A percentile compares a stretch with the other conserved stretches of the same genome.
These are phyloP conservation scores for Carlito syrichta DNA, from an alignment of 2,113 vertebrate species.

Conservation along the genomic window DNA sequence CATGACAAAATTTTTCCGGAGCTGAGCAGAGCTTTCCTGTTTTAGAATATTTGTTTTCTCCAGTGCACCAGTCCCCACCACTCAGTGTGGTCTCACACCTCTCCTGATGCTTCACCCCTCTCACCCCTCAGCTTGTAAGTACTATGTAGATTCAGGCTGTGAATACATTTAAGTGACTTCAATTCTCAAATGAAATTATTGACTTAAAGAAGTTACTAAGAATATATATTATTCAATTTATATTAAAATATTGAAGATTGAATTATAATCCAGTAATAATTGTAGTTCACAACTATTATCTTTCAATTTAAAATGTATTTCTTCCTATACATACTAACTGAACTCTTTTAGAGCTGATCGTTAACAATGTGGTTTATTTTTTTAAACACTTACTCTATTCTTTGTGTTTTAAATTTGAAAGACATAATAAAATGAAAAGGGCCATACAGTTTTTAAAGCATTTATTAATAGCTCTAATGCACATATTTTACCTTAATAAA, in stretches of 20 bases:
- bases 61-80: rapidly evolving
- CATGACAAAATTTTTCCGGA: not conserved
- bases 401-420: not conserved
- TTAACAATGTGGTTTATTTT: not conserved
- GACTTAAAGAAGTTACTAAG: not conserved
- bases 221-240: not conserved
- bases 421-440: not conserved
- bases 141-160: too few relatives aligned
- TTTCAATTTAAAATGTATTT: not conserved
- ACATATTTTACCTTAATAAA: not conserved
- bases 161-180: not conserved
- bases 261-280: not conserved
- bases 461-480: not conserved
- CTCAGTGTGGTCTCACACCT: not conserved
- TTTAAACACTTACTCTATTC: not conserved
- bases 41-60: not conserved
- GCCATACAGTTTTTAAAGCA: not conserved
- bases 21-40: not conserved
- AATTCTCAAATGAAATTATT: not conserved
- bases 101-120: not conserved
- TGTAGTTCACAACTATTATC: not conserved
- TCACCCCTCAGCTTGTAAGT: too few relatives aligned
- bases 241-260: not conserved
- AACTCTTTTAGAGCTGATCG: not conserved
- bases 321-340: not conserved